Base-by-base conservation (phyloP, 2,113 vertebrate species). In the Geococcyx californianus region DNA sequence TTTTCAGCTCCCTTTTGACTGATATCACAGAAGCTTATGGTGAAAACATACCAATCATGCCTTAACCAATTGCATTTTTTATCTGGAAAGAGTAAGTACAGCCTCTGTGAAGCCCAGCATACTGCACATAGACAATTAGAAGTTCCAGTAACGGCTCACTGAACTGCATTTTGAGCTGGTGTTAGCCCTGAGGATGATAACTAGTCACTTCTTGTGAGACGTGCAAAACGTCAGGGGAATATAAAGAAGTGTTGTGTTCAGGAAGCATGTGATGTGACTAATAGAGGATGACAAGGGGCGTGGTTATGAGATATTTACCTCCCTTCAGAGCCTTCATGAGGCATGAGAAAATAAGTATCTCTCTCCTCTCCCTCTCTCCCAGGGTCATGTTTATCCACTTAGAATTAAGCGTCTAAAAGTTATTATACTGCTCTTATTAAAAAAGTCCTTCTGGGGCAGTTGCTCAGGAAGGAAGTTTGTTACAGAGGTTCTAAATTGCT, bases 231-330 rank as follows among this genome's bases (percentile, higher is more conserved):
- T 97, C 98, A 98, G 97, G 97, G 82, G 93, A 98, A 88, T 95
- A 95, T 28, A 90, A 91, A 90, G 83, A 95, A 95, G 86, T 93
- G 80, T 64, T 96, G 81, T 98, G 93, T 19, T 95, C 91, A 96
- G 93, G 95, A 97, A 97, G 96, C 63, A 5, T 97, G 87, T 94
- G 97, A 96, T 95, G 94, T 98, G 98, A 98, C 97, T 98, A 98
- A 98, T 89, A 96, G 91, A 87, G 84, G 96, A 91, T 94, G 85
- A 97, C 96, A 96, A 94, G 94, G 97, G 97, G 98, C 98, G 98
- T 97, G 98, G 97, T 91, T 94, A 96, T 87, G 95, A 97, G 89
- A 96, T 92, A 96, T 87, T 96, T 94, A 94, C 96, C 96, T 97
- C 95, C 92, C 87, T 93, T 86, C 78, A 40, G 77, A 93, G 94